Evolutionary conservation across 2,888 invertebrate genomes (phyloP).

Genomic region (Tricholauxania praeusta): DNA sequence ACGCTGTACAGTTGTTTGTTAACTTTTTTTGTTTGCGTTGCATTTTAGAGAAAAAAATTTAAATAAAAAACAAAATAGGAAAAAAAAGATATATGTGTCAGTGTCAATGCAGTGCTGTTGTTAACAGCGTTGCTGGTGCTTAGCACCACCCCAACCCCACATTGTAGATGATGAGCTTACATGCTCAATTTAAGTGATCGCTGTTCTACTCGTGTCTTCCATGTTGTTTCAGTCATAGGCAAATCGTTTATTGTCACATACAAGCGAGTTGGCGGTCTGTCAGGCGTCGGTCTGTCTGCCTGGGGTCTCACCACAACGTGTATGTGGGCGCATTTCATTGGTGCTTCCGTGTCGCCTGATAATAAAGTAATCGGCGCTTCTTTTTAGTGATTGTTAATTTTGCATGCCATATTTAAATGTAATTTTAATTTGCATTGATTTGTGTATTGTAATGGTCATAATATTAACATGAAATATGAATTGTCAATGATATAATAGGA

Average conservation of each 20-base stretch:
- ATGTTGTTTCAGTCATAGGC: background rate
- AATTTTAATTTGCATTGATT: background rate
- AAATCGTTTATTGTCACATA: background rate
- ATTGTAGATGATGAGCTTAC: background rate
- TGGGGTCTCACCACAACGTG: background rate
- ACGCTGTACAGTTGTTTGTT: too few relatives aligned
- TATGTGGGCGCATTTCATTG: constrained; percentile 64
- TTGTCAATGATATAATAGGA: background rate
- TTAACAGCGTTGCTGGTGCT: background rate
- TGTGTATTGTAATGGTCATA: background rate
- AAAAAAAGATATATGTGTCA: background rate
- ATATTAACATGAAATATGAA: background rate
- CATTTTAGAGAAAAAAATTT: too few relatives aligned
- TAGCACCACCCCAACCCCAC: background rate
- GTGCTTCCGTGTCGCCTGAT: constrained; percentile 59
- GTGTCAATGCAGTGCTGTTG: background rate
- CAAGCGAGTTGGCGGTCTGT: background rate
- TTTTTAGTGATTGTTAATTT: constrained; percentile 29
- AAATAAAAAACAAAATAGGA: background rate
- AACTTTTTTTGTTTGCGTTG: too few relatives aligned
- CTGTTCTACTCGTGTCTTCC: background rate
- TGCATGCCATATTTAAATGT: background rate
- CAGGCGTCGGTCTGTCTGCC: background rate
- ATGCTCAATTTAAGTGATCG: background rate
- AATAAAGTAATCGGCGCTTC: constrained; percentile 45